Conservation (phyloP, 2,888 invertebrate genomes). For the Lycocerus yunnanus region DNA sequence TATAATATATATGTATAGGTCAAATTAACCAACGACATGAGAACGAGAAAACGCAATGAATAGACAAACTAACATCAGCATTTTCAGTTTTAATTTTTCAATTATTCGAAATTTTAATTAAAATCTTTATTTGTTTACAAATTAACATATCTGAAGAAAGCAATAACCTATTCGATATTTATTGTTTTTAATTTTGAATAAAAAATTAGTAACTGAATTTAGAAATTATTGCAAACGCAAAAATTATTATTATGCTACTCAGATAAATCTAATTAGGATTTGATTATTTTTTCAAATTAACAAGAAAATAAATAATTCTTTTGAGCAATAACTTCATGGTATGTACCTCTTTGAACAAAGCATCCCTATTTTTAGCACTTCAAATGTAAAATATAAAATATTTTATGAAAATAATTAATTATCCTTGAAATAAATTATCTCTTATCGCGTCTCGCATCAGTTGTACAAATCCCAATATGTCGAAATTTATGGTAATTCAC, state of each 20-base stretch:
- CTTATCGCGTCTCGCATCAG: neutral
- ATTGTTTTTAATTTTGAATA: too few species aligned
- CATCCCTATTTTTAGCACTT: neutral
- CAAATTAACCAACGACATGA: too few species aligned
- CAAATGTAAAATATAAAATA: neutral
- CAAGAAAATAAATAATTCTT: neutral
- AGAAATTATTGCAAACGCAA: neutral
- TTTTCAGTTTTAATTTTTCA: too few species aligned
- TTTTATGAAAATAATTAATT: neutral
- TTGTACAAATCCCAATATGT: too few species aligned
- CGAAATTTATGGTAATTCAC: neutral
- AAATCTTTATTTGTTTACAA: too few species aligned
- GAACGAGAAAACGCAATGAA: too few species aligned
- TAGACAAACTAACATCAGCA: too few species aligned
- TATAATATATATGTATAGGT: too few species aligned
- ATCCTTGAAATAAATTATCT: neutral
- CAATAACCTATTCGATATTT: too few species aligned
- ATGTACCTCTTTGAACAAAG: neutral
- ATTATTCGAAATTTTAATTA: too few species aligned
- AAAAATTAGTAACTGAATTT: neutral
- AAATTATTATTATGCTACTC: neutral
- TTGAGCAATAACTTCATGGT: neutral
- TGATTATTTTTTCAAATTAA: neutral
- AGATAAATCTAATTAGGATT: neutral
- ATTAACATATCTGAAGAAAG: too few species aligned